Evolutionary conservation across 2,797 vertebrate species (phyloP).

Genomic region (Urocyon cinereoargenteus): DNA sequence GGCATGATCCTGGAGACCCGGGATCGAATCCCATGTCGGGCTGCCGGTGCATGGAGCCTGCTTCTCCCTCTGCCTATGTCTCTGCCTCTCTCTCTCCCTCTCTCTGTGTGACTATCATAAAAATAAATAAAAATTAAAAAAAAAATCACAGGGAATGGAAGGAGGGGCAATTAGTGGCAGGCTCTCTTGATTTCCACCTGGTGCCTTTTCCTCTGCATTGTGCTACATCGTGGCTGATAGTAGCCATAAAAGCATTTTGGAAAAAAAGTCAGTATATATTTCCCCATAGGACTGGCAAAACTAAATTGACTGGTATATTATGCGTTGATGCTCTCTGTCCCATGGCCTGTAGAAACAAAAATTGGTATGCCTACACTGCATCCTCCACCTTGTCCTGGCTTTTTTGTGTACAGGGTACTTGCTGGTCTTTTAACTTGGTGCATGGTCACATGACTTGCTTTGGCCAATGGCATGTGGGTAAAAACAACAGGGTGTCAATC

Average conservation of each 20-base stretch:
- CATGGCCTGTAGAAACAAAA: neutral
- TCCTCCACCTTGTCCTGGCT: fast-evolving
- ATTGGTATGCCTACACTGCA: fast-evolving
- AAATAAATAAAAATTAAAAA: too few species aligned
- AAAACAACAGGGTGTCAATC: neutral
- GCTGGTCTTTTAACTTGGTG: neutral
- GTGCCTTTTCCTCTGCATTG: neutral
- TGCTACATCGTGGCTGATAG: neutral
- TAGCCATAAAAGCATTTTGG: neutral
- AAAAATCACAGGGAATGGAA: neutral
- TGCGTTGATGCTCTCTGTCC: neutral
- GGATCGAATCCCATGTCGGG: too few species aligned
- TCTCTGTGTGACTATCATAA: too few species aligned
- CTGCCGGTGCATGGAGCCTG: too few species aligned
- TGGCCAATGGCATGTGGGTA: neutral
- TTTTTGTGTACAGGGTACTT: fast-evolving
- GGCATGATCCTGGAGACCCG: too few species aligned
- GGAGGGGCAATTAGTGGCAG: too few species aligned
- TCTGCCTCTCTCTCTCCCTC: too few species aligned
- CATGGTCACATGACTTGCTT: neutral
- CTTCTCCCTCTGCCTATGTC: too few species aligned
- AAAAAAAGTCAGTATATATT: neutral
- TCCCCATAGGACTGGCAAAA: neutral
- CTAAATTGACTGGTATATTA: neutral
- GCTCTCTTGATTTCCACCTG: neutral